These are phyloP conservation scores for Ranitomeya variabilis DNA, from an alignment of 2,113 vertebrate species.

Conservation along the genomic window DNA sequence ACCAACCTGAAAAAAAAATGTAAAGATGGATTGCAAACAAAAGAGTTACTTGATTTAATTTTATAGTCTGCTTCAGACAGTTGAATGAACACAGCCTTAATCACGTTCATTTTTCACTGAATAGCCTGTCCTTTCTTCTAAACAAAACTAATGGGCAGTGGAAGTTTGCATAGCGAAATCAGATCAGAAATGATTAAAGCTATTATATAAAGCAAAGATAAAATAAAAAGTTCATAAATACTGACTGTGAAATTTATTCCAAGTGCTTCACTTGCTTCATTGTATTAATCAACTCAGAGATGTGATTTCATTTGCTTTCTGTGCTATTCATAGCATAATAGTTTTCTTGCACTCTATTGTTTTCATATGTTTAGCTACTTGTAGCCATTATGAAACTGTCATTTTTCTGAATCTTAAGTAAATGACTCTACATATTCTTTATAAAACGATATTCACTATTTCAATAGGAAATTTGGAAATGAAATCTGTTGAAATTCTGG, in stretches of 20 bases:
- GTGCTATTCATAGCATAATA: constrained; percentile 20
- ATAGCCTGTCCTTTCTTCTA: constrained; percentile 61
- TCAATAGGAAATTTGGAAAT: not conserved
- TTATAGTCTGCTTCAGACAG: constrained; percentile 59
- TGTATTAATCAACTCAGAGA: constrained; percentile 61
- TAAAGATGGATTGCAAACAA: constrained; percentile 61
- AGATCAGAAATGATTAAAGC: constrained; percentile 63
- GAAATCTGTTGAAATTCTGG: not conserved
- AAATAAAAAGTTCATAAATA: constrained; percentile 61
- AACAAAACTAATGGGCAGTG: constrained; percentile 68
- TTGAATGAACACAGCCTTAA: constrained; percentile 58
- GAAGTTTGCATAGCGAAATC: constrained; percentile 53
- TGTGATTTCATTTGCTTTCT: constrained; percentile 30
- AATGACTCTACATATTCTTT: not conserved
- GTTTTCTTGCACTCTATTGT: constrained; percentile 10
- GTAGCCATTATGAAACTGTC: constrained; percentile 16
- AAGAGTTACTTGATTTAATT: constrained; percentile 62
- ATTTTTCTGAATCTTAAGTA: constrained; percentile 12
- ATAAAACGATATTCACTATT: not conserved
- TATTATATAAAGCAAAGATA: constrained; percentile 62
- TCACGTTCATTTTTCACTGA: constrained; percentile 65
- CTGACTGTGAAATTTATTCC: constrained; percentile 65
- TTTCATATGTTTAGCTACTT: constrained; percentile 20
- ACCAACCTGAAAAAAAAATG: constrained; percentile 24
- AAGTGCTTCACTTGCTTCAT: constrained; percentile 61